Conservation (phyloP, 1,140 invertebrate species). For the Acromyrmex echinatior region DNA sequence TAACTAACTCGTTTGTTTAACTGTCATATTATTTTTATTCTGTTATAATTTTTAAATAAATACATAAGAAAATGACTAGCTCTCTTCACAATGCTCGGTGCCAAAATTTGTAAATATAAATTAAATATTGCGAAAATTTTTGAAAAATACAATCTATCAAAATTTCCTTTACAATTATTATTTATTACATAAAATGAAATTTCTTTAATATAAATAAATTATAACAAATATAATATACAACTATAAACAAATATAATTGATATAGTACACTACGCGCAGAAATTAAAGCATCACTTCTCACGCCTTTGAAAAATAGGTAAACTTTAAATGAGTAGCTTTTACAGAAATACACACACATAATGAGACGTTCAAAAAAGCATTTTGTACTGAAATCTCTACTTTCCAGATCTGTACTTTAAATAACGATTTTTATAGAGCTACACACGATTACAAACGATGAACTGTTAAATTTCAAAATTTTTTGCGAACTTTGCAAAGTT, state of each 20-base stretch:
- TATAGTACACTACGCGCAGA: not conserved
- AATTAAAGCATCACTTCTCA: too few relatives aligned
- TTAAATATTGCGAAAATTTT: not conserved
- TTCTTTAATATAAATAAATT: not conserved
- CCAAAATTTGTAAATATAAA: not conserved
- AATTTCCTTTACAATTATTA: not conserved
- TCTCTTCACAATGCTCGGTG: not conserved
- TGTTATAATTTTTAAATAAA: conserved; percentile 51
- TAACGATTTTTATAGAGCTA: too few relatives aligned
- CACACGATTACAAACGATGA: too few relatives aligned
- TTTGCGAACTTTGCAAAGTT: too few relatives aligned
- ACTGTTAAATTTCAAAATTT: too few relatives aligned
- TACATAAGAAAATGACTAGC: conserved; percentile 66
- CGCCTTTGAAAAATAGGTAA: too few relatives aligned
- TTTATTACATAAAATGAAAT: conserved; percentile 10
- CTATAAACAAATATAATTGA: not conserved
- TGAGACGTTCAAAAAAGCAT: too few relatives aligned
- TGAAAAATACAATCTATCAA: not conserved
- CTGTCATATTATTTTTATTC: conserved; percentile 17
- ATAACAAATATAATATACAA: not conserved
- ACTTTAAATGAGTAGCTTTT: too few relatives aligned
- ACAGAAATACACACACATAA: too few relatives aligned
- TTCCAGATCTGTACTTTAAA: too few relatives aligned
- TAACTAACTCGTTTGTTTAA: conserved; percentile 42
- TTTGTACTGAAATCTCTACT: too few relatives aligned